phyloP scores from a whole-genome alignment of 2,113 vertebrate genomes.

The Eretmochelys imbricata region DNA sequence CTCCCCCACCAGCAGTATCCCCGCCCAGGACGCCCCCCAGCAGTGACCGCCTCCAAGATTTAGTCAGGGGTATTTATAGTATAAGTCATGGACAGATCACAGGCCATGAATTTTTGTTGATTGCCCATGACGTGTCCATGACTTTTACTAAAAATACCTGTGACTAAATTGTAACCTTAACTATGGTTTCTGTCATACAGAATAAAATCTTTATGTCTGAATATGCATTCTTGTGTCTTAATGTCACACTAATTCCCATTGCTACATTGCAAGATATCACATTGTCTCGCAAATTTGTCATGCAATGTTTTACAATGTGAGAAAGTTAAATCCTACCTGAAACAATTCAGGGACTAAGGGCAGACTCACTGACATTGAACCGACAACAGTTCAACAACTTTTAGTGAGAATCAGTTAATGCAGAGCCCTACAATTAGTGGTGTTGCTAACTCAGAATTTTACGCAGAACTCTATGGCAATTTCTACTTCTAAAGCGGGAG shows the following conservation, averaged over 20 bases:
- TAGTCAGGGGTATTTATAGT: too few relatives aligned
- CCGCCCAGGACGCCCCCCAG: too few relatives aligned
- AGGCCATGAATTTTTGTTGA: too few relatives aligned
- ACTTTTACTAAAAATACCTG: too few relatives aligned
- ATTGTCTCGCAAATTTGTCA: neutral
- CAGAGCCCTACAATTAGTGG: neutral
- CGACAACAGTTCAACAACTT: neutral
- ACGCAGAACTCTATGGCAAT: neutral
- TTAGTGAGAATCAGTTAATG: neutral
- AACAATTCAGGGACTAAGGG: neutral
- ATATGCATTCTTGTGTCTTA: neutral
- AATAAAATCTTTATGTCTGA: neutral
- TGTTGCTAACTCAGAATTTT: neutral
- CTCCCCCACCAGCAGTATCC: too few relatives aligned
- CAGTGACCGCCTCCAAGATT: too few relatives aligned
- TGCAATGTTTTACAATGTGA: rapidly evolving
- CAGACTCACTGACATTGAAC: neutral
- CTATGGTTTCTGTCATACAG: neutral
- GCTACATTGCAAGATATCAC: neutral
- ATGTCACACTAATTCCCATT: neutral
- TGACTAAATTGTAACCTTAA: neutral
- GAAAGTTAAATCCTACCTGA: rapidly evolving
- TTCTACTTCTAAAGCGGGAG: neutral
- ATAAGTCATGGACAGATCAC: too few relatives aligned
- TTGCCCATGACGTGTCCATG: too few relatives aligned